These are phyloP conservation scores for Gopherus flavomarginatus DNA, from an alignment of 2,113 vertebrate genomes.

Conservation along the genomic window DNA sequence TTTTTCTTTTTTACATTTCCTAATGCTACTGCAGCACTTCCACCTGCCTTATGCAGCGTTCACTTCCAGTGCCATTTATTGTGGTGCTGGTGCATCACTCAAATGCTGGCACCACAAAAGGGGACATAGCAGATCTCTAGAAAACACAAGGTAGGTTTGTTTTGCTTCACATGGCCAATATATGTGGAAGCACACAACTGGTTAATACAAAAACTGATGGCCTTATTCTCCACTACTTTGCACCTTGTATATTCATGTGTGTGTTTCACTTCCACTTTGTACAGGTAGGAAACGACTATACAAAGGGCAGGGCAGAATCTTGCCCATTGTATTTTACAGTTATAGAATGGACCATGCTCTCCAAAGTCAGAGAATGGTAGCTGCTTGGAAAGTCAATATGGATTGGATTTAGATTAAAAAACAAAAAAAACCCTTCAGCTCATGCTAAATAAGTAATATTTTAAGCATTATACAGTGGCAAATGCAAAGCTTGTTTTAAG, in stretches of 20 bases:
- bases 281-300: neutral
- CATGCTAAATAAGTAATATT: neutral
- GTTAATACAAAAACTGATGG: too few relatives aligned
- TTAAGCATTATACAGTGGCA: neutral
- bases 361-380: neutral
- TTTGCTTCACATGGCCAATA: fast-evolving
- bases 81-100: neutral
- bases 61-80: neutral
- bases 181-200: neutral
- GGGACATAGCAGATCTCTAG: neutral
- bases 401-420: neutral
- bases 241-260: neutral
- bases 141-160: fast-evolving
- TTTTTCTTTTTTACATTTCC: neutral
- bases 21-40: neutral
- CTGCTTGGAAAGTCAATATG: neutral
- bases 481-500: neutral
- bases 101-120: neutral
- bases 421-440: too few relatives aligned
- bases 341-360: neutral
- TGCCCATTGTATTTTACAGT: neutral
- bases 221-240: neutral
- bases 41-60: neutral
- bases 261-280: neutral
- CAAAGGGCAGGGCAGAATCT: neutral